Evolutionary conservation across 2,888 invertebrate species (phyloP), one percentile per base, ranked within the genome.

Genomic region (Autographa gamma): DNA sequence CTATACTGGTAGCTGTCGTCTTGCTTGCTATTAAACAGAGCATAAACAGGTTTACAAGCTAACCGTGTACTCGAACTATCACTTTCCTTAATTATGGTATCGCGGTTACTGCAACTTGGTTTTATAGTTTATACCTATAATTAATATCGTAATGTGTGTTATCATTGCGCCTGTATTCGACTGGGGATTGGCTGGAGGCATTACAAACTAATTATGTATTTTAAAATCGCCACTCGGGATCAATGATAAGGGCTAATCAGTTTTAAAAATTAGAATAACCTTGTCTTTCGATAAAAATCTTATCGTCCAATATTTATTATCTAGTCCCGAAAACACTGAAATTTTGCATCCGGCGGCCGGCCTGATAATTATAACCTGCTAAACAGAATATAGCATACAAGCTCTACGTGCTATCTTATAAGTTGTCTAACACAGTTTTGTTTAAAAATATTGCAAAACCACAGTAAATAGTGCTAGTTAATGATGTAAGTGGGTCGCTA

Each of bases 401-500:
- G 2, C 7, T 41, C 38, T 16, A n/a, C 59, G 25, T 32, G 2
- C 32, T 59, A 32, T 32, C 63, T 56, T 34, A 2, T 6, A 8
- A 58, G 67, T 80, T 77, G 67, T 73, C 48, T 41, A 68, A 76
- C 56, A 6, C 7, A 19, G 2, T 58, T 64, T 64, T 65, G 65
- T 76, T 70, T 34, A 60, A 74, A 73, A 63, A 74, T 56, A 19
- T 75, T 73, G 69, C 73, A 60, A 58, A 71, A 72, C 65, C 43
- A 18, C 52, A 43, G 60, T 59, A 78, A 80, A 68, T 62, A 63
- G 66, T 63, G 64, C 61, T 69, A 72, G 71, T 75, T 75, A 34
- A 52, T 25, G 19, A 69, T 63, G 41, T 68, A 80, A 84, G 66
- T 62, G 71, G 81, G 79, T 68, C 73, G 71, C 63, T 64, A 69